Conservation (phyloP, 2,113 vertebrate species). For the Dasyurus viverrinus region DNA sequence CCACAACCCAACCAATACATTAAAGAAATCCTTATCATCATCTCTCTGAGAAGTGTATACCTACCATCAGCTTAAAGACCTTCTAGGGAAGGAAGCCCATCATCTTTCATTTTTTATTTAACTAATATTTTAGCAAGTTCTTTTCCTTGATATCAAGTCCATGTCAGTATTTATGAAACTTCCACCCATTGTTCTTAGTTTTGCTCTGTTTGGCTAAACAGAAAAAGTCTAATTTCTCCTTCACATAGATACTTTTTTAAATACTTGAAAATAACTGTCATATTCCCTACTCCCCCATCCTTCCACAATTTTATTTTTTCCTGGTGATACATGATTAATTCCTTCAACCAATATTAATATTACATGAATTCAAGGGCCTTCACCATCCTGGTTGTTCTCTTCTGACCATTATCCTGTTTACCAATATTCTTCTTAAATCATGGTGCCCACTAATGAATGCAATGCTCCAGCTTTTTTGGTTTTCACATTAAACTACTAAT, state of each 20-base stretch:
- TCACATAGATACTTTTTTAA: not conserved
- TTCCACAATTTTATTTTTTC: not conserved
- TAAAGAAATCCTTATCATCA: not conserved
- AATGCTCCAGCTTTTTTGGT: not conserved
- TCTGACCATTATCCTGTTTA: not conserved
- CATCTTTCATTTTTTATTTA: not conserved
- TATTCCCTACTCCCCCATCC: not conserved
- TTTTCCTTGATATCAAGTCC: not conserved
- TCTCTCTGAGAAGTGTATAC: not conserved
- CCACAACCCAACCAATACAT: not conserved
- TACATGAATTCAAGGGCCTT: not conserved
- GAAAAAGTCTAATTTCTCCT: not conserved
- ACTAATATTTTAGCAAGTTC: not conserved
- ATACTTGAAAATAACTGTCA: not conserved
- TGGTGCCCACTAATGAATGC: not conserved
- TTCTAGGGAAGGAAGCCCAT: not conserved
- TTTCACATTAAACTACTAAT: not conserved
- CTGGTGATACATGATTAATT: not conserved
- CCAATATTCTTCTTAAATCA: not conserved
- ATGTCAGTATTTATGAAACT: not conserved
- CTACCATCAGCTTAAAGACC: not conserved
- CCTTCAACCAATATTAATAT: not conserved
- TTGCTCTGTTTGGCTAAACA: not conserved
- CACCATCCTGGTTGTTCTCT: not conserved
- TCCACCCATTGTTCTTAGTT: not conserved